Evolutionary conservation across 1,140 invertebrate genomes (phyloP).

Genomic region (Papilio helenus): DNA sequence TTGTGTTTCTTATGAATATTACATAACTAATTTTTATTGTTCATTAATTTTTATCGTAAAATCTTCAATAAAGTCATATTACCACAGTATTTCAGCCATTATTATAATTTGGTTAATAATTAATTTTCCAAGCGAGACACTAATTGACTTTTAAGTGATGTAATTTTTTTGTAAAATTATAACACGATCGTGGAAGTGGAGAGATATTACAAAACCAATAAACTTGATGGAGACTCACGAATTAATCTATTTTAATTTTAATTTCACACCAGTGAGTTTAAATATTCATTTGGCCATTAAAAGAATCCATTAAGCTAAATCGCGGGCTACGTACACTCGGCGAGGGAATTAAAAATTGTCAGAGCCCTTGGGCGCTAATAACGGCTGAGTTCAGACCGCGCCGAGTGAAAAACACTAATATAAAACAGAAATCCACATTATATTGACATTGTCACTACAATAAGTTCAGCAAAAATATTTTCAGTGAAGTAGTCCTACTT

Average conservation of each 20-base stretch:
- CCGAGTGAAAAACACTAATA: background rate
- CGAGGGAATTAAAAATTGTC: conserved; percentile 37
- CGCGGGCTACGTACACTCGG: conserved; percentile 8
- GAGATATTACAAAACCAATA: conserved; percentile 28
- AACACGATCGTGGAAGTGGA: background rate
- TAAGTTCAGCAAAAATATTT: too few species aligned
- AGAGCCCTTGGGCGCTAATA: conserved; percentile 32
- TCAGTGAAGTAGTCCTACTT: too few species aligned
- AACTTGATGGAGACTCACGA: conserved; percentile 13
- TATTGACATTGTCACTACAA: background rate
- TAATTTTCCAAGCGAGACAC: conserved; percentile 11
- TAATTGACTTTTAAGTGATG: conserved; percentile 24
- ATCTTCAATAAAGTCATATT: conserved; percentile 38
- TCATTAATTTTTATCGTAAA: conserved; percentile 45
- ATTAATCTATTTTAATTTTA: conserved; percentile 29
- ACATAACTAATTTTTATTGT: background rate
- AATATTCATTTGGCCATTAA: conserved; percentile 41
- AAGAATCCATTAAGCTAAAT: conserved; percentile 39
- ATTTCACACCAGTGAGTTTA: conserved; percentile 27
- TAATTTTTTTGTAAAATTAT: conserved; percentile 23
- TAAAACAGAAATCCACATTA: background rate
- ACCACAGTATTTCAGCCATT: background rate
- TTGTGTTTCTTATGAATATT: background rate
- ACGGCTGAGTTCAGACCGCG: background rate
- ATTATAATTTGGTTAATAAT: conserved; percentile 15